Conservation (phyloP, 1,140 invertebrate species). For the Ceratina australensis region DNA sequence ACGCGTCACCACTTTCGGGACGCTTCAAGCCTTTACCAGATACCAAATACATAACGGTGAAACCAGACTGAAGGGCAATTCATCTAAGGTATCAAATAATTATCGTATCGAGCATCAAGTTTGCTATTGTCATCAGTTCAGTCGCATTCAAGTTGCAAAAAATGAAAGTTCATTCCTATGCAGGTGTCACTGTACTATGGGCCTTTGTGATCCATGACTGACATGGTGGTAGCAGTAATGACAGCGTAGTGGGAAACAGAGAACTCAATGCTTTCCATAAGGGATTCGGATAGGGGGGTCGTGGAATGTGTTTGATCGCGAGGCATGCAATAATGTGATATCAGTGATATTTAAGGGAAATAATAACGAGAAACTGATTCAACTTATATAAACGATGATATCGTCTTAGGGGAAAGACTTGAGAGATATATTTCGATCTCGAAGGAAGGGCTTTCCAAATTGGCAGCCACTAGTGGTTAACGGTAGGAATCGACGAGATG, state of each 20-base stretch:
- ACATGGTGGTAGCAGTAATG: constrained; percentile 51
- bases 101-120: constrained; percentile 13
- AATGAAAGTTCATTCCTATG: constrained; percentile 46
- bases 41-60: no score
- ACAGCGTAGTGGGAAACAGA: constrained; percentile 20
- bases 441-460: not conserved
- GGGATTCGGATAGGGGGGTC: not conserved
- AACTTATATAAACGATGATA: not conserved
- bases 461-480: constrained; percentile 24
- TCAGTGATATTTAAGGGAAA: not conserved
- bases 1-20: no score
- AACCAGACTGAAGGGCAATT: no score
- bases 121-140: not conserved
- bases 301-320: constrained; percentile 26
- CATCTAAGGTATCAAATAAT: not conserved
- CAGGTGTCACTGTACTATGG: constrained; percentile 56
- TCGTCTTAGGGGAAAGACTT: not conserved
- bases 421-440: no score
- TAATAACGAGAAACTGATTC: no score
- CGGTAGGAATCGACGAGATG: constrained; percentile 24
- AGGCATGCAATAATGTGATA: constrained; percentile 36
- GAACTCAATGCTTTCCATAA: not conserved
- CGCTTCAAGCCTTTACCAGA: no score
- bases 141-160: constrained; percentile 42
- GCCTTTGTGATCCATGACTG: constrained; percentile 56